Base-by-base conservation (phyloP, 2,888 invertebrate genomes). In the Latrodectus elegans region DNA sequence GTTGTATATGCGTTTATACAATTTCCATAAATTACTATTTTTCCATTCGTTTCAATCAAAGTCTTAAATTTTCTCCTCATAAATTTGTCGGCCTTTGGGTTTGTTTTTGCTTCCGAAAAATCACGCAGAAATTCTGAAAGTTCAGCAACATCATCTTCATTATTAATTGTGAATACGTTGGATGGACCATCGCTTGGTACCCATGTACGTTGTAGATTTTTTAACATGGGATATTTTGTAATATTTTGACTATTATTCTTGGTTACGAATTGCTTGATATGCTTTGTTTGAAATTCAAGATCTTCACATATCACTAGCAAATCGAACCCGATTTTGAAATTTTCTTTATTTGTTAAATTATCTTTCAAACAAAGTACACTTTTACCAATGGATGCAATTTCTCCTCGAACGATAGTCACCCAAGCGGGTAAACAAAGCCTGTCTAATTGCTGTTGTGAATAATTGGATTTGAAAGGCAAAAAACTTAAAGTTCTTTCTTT, bases 271-370 rank as follows among this genome's bases (percentile, higher is more conserved):
- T 55, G 77, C 38, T 77, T 68, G 0, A 68, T 55, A 17, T 60
- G 67, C 38, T 51, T 51, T 4, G 68, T 79, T 49, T 87, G 81
- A 55, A 81, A 87, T 51, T 87, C 49, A 15, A 68, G 76, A 10
- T 87, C 81, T 38, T 60, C 77, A 52, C 86, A 87, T 8, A 87
- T 65, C 8, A 77, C 81, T n/a, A 87, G 77, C 64, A 55, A 87
- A 49, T 87, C 86, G 26, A 77, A 87, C 2, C 81, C 81, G 11
- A 82, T 64, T 6, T 14, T 12, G 55, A 81, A 87, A 1, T 49
- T 3, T 11, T 71, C 3, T 1, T n/a, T 11, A 1, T 81, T 68
- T 12, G 51, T 60, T 64, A 17, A 22, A 12, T 38, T 22, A 9
- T 55, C 77, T 51, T n/a, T 72, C 8, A 81, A 11, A 17, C 38